phyloP scores from a whole-genome alignment of 2,113 vertebrate genomes.

The Platichthys stellatus region DNA sequence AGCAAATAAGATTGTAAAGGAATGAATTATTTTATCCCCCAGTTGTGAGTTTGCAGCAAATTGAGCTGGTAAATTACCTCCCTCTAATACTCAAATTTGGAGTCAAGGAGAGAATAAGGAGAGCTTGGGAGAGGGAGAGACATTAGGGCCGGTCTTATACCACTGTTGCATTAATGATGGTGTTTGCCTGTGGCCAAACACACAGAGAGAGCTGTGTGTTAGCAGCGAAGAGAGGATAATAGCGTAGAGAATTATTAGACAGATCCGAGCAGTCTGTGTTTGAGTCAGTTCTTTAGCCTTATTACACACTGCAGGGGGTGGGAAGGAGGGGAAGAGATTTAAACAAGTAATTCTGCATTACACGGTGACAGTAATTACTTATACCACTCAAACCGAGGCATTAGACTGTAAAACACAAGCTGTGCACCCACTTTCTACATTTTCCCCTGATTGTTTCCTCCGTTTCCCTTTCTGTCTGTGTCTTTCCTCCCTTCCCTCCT shows the following conservation, averaged over 20 bases:
- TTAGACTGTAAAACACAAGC: conserved; percentile 59
- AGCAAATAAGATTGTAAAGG: conserved; percentile 24
- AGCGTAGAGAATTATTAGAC: conserved; percentile 72
- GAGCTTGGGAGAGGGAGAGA: conserved; percentile 33
- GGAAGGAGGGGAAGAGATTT: conserved; percentile 35
- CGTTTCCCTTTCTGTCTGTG: conserved; percentile 13
- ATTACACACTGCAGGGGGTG: conserved; percentile 66
- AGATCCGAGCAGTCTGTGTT: conserved; percentile 65
- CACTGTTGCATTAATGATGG: conserved; percentile 68
- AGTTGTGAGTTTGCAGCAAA: conserved; percentile 47
- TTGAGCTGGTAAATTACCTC: conserved; percentile 53
- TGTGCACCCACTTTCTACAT: conserved; percentile 24
- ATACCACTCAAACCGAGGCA: conserved; percentile 55
- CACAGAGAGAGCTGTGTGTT: conserved; percentile 55
- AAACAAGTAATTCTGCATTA: conserved; percentile 72
- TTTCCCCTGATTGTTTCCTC: conserved; percentile 41
- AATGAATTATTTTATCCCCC: conserved; percentile 40
- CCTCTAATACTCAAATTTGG: conserved; percentile 51
- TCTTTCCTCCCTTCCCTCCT: conserved; percentile 7
- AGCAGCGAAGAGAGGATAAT: conserved; percentile 69
- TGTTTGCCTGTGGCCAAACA: conserved; percentile 70
- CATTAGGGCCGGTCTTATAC: conserved; percentile 48
- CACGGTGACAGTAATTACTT: conserved; percentile 73
- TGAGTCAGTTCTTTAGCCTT: conserved; percentile 74
- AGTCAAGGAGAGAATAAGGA: conserved; percentile 59